Conservation (phyloP, 2,888 invertebrate genomes). For the Neoascia interrupta region DNA sequence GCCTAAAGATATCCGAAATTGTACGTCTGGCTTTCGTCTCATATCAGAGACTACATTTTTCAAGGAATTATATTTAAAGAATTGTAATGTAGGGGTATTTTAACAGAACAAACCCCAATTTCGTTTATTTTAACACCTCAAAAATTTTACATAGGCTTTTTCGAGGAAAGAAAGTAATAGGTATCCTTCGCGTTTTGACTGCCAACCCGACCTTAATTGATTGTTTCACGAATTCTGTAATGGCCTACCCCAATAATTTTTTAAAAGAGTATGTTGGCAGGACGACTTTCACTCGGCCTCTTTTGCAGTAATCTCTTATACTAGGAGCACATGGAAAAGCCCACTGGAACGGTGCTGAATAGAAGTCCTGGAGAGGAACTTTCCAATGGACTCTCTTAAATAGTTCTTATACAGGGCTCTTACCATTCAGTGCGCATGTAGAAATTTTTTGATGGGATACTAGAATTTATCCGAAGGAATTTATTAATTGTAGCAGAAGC, state of each 20-base stretch:
- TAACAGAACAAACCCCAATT: too few species aligned
- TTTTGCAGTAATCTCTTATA: conserved; percentile 23
- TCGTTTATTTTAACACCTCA: too few species aligned
- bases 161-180: too few species aligned
- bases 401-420: conserved; percentile 20
- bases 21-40: too few species aligned
- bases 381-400: conserved; percentile 30
- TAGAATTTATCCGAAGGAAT: too few species aligned
- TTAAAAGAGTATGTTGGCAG: conserved; percentile 13
- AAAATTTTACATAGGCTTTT: too few species aligned
- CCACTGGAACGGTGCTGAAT: conserved; percentile 49
- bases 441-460: too few species aligned
- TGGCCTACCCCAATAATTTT: conserved; percentile 55
- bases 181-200: conserved; percentile 9
- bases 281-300: conserved; percentile 23
- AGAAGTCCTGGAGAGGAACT: conserved; percentile 31
- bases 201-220: conserved; percentile 19
- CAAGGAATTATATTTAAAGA: too few species aligned
- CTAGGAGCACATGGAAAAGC: background rate
- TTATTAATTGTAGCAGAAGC: too few species aligned
- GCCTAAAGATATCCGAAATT: too few species aligned
- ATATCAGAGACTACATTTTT: too few species aligned
- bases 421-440: conserved; percentile 14
- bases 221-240: conserved; percentile 2
- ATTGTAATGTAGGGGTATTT: too few species aligned